Evolutionary conservation across 2,888 invertebrate species (phyloP), one percentile per base, ranked within the genome.

Genomic region (Loripinus fragilis): DNA sequence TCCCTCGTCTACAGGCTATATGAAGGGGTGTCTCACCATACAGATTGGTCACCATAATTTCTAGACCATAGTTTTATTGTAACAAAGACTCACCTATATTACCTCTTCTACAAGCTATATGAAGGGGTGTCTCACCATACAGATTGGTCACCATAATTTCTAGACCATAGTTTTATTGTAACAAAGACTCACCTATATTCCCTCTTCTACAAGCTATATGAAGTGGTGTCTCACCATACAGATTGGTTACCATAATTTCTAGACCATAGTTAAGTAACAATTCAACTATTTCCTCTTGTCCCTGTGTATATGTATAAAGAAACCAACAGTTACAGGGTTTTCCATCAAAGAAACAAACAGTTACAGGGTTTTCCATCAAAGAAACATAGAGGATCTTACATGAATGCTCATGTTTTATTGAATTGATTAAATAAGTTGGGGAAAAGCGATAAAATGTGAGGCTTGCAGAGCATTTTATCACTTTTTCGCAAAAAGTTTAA

Each of bases 11-110:
- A 55, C 83, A 80, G 0, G 85, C 85, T 20, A 81, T 71, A 74
- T 85, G 83, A 15, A 83, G 74, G 1, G 83, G 81, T 12, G 83
- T 85, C 71, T 85, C 83, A 25, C 83, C 81, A 71, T 80, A 81
- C 15, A 77, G 48, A 48, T 81, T 83, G 33, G 85, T 83, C 2
- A 71, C 72, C 2, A 68, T 33, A 52, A 83, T 52, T 72, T 78
- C 76, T 20, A 81, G 41, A 28, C 78, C 76, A 65, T 73, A 50
- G 15, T 50, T 33, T 33, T n/a, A n/a, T n/a, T n/a, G n/a, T n/a
- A n/a, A n/a, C n/a, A n/a, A n/a, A n/a, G n/a, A n/a, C n/a, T n/a
- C n/a, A 81, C 83, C 82, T 64, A 73, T 71, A 60, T 77, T 77
- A 48, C 85, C 85, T 23, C 69, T 69, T 0, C 78, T 33, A 55